phyloP scores from a whole-genome alignment of 1,140 invertebrate genomes.

The Nautilus pompilius region DNA sequence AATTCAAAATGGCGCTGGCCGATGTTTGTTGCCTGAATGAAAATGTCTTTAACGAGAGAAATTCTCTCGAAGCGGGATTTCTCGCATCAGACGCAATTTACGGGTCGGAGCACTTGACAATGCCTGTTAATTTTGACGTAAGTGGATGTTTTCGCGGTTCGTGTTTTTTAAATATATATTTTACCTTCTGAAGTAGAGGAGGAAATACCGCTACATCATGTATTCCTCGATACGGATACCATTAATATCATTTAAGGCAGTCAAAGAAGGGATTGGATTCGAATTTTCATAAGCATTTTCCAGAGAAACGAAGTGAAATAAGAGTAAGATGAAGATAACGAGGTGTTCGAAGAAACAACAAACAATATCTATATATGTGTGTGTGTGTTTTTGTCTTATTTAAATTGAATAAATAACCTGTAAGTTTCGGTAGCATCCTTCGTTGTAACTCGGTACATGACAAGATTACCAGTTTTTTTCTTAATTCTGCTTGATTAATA shows the following conservation, averaged over 20 bases:
- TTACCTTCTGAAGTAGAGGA: neutral
- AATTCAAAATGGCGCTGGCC: constrained; percentile 45
- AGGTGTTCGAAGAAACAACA: neutral
- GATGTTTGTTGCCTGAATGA: constrained; percentile 39
- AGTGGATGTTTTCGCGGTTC: constrained; percentile 12
- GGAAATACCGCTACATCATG: neutral
- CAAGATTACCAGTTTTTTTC: too few relatives aligned
- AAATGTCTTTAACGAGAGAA: constrained; percentile 16
- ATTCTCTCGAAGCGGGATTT: neutral
- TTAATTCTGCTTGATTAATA: neutral
- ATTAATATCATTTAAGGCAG: neutral
- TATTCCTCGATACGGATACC: neutral
- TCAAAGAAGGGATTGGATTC: neutral
- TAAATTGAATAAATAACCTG: too few relatives aligned
- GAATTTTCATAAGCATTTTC: neutral
- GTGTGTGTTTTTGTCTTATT: too few relatives aligned
- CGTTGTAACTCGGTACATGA: too few relatives aligned
- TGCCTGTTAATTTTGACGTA: constrained; percentile 42
- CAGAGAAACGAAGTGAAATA: neutral
- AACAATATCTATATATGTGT: neutral
- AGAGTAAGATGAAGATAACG: too few relatives aligned
- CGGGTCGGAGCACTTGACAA: constrained; percentile 32
- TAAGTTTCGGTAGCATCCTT: too few relatives aligned
- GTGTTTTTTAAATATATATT: constrained; percentile 10
- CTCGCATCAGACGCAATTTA: constrained; percentile 26